phyloP scores from a whole-genome alignment of 2,113 vertebrate genomes.

The Stegastes partitus region DNA sequence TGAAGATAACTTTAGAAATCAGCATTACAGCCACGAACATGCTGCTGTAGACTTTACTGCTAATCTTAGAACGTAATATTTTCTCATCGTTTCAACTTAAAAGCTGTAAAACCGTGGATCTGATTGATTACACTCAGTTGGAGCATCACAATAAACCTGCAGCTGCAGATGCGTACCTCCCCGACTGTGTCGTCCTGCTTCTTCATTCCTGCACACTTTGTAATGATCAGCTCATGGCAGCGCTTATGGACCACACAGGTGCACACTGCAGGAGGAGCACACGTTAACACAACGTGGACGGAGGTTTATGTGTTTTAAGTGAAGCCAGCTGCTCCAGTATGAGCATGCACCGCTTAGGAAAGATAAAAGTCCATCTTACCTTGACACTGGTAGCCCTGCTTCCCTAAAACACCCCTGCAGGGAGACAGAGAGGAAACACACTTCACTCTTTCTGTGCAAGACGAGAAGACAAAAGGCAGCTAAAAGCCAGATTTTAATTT shows the following conservation, averaged over 20 bases:
- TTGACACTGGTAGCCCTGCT: constrained; percentile 99
- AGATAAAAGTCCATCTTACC: constrained; percentile 81
- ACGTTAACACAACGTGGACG: constrained; percentile 8
- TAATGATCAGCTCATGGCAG: constrained; percentile 97
- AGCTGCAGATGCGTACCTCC: constrained; percentile 84
- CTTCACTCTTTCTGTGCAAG: not conserved
- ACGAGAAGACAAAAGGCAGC: no score
- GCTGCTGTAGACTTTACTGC: no score
- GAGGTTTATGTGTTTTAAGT: not conserved
- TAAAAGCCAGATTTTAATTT: not conserved
- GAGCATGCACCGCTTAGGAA: not conserved
- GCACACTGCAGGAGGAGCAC: constrained; percentile 87
- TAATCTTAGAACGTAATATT: no score
- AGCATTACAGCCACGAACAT: no score
- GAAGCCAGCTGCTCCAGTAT: not conserved
- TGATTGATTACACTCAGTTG: no score
- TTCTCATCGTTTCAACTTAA: no score
- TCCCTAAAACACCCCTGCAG: constrained; percentile 96
- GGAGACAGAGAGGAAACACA: constrained; percentile 34
- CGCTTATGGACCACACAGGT: constrained; percentile 98
- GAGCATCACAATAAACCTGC: not conserved
- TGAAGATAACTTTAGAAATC: no score
- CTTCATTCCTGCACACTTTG: constrained; percentile 96
- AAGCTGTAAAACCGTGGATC: no score
- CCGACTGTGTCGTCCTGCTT: constrained; percentile 92